Percentiles rank a stretch among this genome's conserved stretches.
phyloP scores from a whole-genome alignment of 1,140 invertebrate genomes.

The Orussus abietinus region DNA sequence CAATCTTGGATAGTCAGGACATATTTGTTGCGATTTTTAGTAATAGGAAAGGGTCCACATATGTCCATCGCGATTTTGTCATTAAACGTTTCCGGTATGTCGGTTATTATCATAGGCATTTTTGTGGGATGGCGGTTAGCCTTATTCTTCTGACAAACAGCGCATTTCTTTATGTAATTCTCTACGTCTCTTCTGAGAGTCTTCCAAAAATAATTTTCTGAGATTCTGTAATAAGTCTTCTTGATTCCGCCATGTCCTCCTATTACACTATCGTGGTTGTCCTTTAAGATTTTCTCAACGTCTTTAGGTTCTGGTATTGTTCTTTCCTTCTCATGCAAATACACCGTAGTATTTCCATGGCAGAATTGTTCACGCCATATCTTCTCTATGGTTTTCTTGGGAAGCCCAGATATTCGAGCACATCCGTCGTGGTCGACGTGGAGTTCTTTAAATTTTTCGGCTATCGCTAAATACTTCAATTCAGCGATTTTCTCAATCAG shows the following conservation, averaged over 20 bases:
- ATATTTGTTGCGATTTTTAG: conserved; percentile 14
- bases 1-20: conserved; percentile 15
- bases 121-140: conserved; percentile 4
- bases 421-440: conserved; percentile 7
- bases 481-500: background rate
- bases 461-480: background rate
- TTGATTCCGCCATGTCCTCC: conserved; percentile 13
- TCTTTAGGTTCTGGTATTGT: background rate
- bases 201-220: conserved; percentile 13
- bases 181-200: conserved; percentile 13
- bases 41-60: conserved; percentile 13
- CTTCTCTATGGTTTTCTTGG: conserved; percentile 2
- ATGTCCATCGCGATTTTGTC: conserved; percentile 17
- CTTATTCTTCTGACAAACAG: conserved; percentile 16
- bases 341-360: background rate
- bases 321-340: conserved; percentile 5
- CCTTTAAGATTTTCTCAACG: conserved; percentile 9
- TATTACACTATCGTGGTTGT: conserved; percentile 11
- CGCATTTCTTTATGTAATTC: conserved; percentile 13
- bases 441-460: conserved; percentile 12
- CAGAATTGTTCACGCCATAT: conserved; percentile 4
- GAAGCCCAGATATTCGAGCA: conserved; percentile 2
- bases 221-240: conserved; percentile 13
- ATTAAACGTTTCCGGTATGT: conserved; percentile 9
- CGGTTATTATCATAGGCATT: conserved; percentile 18